Base-by-base conservation (phyloP, 2,113 vertebrate genomes). In the Phylloscopus trochilus region DNA sequence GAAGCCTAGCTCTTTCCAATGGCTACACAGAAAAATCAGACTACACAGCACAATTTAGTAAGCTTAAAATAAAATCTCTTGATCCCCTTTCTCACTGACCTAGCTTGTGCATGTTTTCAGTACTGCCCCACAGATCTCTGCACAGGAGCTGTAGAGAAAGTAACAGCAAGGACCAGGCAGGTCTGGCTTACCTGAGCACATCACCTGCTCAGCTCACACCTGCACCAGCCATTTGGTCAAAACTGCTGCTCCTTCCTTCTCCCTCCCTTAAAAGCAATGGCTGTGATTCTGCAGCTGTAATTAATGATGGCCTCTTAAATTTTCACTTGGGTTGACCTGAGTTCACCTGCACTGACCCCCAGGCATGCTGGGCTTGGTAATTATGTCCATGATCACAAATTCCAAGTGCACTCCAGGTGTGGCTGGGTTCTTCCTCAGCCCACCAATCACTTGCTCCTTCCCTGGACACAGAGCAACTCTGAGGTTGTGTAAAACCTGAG, bases 391-490 rank as follows among this genome's bases (percentile, higher is more conserved):
- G 19, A 27, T 85, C 53, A 64, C 60, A 87, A 92, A 70, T 23
- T 30, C 62, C 58, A 55, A 7, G 10, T 39, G 17, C 24, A 24
- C 7, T 18, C 7, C 26, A 53, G 46, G 43, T 51, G 22, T 26
- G 75, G 24, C 37, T 15, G 24, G 33, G 55, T 11, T 88, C 20
- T 59, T 63, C 28, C 58, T 43, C 53, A 64, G 55, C 46, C 82
- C 64, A 60, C 85, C 63, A 30, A 12, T 49, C 60, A 67, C 51
- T 70, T 56, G 20, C 26, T 74, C 56, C 24, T 14, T 39, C 67
- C 37, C 68, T 55, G 0, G 0, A 24, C 27, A 12, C 13, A 43
- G 51, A 60, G 41, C 23, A 47, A 3, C 35, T 37, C 4, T 1
- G 17, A 22, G 24, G 12, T 5, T 60, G 16, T 52, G 41, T 51